Evolutionary conservation across 1,140 invertebrate species (phyloP).

Genomic region (Ylistrum balloti): DNA sequence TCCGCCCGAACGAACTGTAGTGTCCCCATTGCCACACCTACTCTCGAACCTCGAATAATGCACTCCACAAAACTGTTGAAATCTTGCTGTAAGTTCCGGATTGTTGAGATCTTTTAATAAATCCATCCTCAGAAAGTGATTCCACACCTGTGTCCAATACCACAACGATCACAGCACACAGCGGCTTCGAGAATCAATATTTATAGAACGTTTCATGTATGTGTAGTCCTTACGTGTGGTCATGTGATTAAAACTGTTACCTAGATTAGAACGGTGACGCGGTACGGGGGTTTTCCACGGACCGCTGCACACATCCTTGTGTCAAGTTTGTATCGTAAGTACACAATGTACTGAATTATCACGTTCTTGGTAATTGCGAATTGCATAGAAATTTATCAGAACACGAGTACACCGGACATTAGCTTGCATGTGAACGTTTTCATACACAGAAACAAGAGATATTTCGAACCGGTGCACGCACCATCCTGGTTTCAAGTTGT

Average conservation of each 20-base stretch:
- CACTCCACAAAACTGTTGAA: slow-evolving; percentile 57
- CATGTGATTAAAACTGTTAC: slow-evolving; percentile 29
- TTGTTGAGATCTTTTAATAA: slow-evolving; percentile 42
- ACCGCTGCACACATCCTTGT: too few relatives aligned
- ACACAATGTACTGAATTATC: too few relatives aligned
- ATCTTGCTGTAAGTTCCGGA: slow-evolving; percentile 53
- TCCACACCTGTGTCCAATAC: slow-evolving; percentile 3
- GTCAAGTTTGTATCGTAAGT: too few relatives aligned
- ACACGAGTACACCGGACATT: too few relatives aligned
- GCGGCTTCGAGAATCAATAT: not conserved
- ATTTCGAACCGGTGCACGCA: too few relatives aligned
- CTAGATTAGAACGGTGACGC: not conserved
- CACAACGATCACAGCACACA: not conserved
- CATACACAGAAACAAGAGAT: too few relatives aligned
- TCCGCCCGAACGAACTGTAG: not conserved
- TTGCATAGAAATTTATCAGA: too few relatives aligned
- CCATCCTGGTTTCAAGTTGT: too few relatives aligned
- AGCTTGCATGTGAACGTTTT: too few relatives aligned
- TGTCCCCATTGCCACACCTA: not conserved
- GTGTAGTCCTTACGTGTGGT: not conserved
- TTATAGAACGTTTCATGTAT: not conserved
- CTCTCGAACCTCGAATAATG: slow-evolving; percentile 4
- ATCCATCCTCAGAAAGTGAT: not conserved
- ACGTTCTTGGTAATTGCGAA: too few relatives aligned
- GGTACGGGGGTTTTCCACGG: not conserved